Evolutionary conservation across 1,140 invertebrate genomes (phyloP), one percentile per base, ranked within the genome.

Genomic region (Lucilia sericata): DNA sequence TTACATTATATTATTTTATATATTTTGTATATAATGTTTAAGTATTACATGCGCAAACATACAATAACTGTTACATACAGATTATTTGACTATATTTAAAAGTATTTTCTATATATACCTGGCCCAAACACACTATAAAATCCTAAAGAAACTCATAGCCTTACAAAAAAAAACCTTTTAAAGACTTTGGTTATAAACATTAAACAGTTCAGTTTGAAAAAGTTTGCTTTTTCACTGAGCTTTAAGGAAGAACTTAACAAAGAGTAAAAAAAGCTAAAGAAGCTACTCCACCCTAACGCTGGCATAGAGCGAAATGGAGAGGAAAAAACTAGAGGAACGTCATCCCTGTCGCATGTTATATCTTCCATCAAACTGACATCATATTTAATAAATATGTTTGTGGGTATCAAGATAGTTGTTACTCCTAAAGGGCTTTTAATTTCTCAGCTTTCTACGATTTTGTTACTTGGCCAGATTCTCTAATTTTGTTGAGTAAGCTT

Each of bases 31-130:
- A 60, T n/a, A 60, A n/a, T 60, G 14, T 60, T 14, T 60, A 70
- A 10, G 65, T 21, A 25, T 70, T 70, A 70, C 65, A 70, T 70
- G 65, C 65, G 65, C 65, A 70, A 70, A 70, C 19, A 21, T 70
- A 21, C 9, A 70, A 14, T n/a, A 14, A 55, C 12, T 0, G 2
- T 55, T 55, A 14, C 13, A 25, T 70, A 70, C 17, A 5, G 19
- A 17, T 12, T 60, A n/a, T 60, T n/a, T 60, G 7, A n/a, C 7
- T 70, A 70, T 42, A 17, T 70, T 17, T n/a, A 8, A 21, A 21
- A 70, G 5, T 21, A 70, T 55, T 12, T 55, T 42, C 2, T 42
- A 42, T 60, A 60, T 12, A 5, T 60, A 17, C 55, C 55, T 60
- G n/a, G 13, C 55, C 55, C 55, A 17, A 7, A 17, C 13, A n/a